phyloP scores from a whole-genome alignment of 2,888 invertebrate genomes.

The Meteorus colon region DNA sequence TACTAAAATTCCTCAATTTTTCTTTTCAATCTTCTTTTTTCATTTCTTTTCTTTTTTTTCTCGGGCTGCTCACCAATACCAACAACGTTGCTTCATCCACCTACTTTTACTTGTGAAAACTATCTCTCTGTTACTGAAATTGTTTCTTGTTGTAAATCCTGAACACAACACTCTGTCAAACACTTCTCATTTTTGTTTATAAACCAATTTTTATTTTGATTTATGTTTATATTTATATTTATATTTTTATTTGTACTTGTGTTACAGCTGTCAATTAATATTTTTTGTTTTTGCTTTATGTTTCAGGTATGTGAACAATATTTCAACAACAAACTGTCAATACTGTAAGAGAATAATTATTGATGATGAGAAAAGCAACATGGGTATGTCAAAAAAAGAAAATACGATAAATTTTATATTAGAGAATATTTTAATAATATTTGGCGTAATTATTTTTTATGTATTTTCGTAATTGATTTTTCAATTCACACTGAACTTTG shows the following conservation, averaged over 20 bases:
- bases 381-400: not conserved
- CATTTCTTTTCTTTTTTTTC: not conserved
- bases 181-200: not conserved
- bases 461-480: no score
- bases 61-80: not conserved
- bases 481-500: no score
- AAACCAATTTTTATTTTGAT: not conserved
- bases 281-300: conserved; percentile 43
- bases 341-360: not conserved
- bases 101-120: conserved; percentile 22
- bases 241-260: not conserved
- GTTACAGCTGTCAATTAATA: not conserved
- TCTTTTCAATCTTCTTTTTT: no score
- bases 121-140: not conserved
- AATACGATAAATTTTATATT: no score
- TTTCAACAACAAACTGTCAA: not conserved
- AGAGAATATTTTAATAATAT: no score
- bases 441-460: no score
- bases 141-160: not conserved
- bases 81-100: conserved; percentile 18
- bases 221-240: no score
- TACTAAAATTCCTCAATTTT: conserved; percentile 22
- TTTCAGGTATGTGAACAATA: conserved; percentile 55
- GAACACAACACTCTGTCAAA: not conserved
- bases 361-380: no score